A percentile compares a stretch with the other conserved stretches of the same genome.
phyloP scores from a whole-genome alignment of 23 tunicate species.

The Styela plicata region DNA sequence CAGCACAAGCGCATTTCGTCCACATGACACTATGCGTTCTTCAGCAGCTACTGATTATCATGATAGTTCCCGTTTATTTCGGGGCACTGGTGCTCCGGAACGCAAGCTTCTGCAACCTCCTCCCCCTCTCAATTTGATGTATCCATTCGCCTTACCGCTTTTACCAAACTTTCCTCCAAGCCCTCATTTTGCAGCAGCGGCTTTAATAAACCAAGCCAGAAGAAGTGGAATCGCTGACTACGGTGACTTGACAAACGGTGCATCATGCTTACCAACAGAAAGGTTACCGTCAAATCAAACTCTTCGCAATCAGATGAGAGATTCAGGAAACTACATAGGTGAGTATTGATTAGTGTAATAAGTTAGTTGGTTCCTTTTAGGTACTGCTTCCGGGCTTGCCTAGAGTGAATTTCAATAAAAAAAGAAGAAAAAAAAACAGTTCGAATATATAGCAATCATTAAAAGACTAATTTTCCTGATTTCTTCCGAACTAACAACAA shows the following conservation, averaged over 20 bases:
- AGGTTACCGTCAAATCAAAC: neutral
- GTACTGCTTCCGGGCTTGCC: too few species aligned
- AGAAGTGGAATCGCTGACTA: neutral
- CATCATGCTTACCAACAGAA: neutral
- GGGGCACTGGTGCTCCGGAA: neutral
- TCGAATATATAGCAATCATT: too few species aligned
- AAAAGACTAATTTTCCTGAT: too few species aligned
- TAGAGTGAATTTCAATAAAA: too few species aligned
- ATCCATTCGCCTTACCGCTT: neutral
- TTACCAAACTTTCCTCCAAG: neutral
- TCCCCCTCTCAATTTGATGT: neutral
- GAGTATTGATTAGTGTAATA: neutral
- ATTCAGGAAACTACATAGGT: neutral
- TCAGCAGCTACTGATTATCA: neutral
- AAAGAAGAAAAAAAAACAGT: too few species aligned
- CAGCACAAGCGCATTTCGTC: neutral
- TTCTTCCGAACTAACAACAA: too few species aligned
- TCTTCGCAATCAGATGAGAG: neutral
- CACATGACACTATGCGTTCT: neutral
- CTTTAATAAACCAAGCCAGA: neutral
- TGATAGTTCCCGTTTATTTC: neutral
- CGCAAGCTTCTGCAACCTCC: neutral
- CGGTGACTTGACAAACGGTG: neutral
- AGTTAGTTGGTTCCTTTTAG: too few species aligned
- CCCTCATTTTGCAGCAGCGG: neutral